Base-by-base conservation (phyloP, 1,140 invertebrate species). In the Ectropis grisescens region DNA sequence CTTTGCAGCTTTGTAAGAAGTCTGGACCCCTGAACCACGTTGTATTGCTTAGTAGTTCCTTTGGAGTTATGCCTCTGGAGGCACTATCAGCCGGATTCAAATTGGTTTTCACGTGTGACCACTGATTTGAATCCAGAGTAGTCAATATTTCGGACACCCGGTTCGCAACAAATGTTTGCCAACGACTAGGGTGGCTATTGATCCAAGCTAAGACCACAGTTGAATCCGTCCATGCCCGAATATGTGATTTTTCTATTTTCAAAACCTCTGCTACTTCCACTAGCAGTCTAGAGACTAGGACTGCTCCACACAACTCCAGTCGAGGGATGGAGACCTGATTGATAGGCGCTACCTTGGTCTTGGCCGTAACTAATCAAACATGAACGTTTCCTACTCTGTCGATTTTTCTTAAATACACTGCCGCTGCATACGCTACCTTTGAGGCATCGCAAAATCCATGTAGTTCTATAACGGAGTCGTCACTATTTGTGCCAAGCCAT, bases 81-180 rank as follows among this genome's bases (percentile, higher is more conserved):
- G 30, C 37, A 29, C 11, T 13, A 11, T 40, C 37, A 22, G 37
- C 37, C n/a, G 37, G 30, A 24, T 33, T 40, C 14, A 33, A 25
- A 11, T 26, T 33, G 1, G 37, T 27, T 4, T 10, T 11, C 12
- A 40, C 26, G 29, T 40, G 19, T 0, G 31, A 33, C 30, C 37
- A 40, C 10, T 33, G 14, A 3, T 32, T 2, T 10, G 23, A 27
- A 29, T 29, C 37, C 11, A 40, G n/a, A 13, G 4, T 29, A 8
- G 31, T 23, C 10, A 40, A 10, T 13, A 40, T 40, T 28, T 40
- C 30, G 2, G 30, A 10, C 2, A 33, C 31, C 13, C 31, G 14
- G n/a, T 33, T 33, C 1, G 19, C 31, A 8, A 29, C 28, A 7
- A 29, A 29, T 1, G 13, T 14, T 14, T 29, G 13, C 28, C 28